Conservation (phyloP, 2,888 invertebrate species). For the Cacoxenus indagator region DNA sequence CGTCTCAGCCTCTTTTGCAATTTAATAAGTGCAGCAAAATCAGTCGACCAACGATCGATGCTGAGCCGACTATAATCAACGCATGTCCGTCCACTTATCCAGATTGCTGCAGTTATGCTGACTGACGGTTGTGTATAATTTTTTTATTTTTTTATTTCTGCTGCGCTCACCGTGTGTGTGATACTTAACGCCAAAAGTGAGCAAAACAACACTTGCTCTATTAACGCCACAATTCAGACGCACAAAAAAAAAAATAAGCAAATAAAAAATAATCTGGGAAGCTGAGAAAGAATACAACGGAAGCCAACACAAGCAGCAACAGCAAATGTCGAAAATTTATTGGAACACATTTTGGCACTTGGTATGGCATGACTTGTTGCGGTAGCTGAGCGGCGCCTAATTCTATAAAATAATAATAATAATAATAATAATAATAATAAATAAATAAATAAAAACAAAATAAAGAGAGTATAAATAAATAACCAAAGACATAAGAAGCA, state of each 20-base stretch:
- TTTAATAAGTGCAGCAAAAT: slow-evolving; percentile 28
- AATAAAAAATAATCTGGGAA: not conserved
- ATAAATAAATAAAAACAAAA: no score
- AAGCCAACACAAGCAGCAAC: not conserved
- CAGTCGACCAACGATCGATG: not conserved
- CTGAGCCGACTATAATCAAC: not conserved
- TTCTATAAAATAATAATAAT: no score
- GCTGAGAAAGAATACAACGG: not conserved
- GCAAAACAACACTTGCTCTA: slow-evolving; percentile 68
- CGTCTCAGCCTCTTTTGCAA: slow-evolving; percentile 23
- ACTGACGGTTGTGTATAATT: slow-evolving; percentile 7
- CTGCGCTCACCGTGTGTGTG: slow-evolving; percentile 45
- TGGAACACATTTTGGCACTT: slow-evolving; percentile 47
- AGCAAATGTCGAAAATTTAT: slow-evolving; percentile 49
- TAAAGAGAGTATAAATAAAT: not conserved
- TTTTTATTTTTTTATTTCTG: not conserved
- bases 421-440: no score
- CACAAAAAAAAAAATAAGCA: not conserved
- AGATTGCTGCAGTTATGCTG: slow-evolving; percentile 21
- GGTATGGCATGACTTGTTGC: not conserved
- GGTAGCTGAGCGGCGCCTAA: not conserved
- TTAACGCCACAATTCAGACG: slow-evolving; percentile 46
- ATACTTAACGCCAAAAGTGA: slow-evolving; percentile 69
- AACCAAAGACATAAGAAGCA: not conserved
- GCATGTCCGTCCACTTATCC: slow-evolving; percentile 13